Evolutionary conservation across 2,797 vertebrate species (phyloP).

Genomic region (Bryconaethiops microstoma): DNA sequence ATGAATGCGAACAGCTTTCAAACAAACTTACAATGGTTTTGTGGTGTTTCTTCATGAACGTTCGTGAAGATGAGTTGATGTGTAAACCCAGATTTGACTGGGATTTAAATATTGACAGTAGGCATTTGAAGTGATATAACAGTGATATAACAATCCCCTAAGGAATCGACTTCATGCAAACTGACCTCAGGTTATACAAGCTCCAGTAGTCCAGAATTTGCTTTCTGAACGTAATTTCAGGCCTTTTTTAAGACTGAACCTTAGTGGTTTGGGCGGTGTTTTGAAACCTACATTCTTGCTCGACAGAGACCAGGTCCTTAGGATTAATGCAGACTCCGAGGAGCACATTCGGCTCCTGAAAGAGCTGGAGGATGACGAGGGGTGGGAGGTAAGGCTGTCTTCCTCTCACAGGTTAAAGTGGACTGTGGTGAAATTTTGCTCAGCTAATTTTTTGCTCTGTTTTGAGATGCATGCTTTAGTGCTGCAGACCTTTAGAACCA

Average conservation of each 20-base stretch:
- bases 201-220: too few relatives aligned
- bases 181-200: too few relatives aligned
- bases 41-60: too few relatives aligned
- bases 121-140: too few relatives aligned
- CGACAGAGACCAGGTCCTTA: constrained; percentile 75
- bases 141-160: too few relatives aligned
- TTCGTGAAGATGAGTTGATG: too few relatives aligned
- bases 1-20: too few relatives aligned
- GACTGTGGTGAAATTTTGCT: background rate
- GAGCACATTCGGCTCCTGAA: constrained; percentile 70
- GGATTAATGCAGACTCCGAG: constrained; percentile 67
- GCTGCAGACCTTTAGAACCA: background rate
- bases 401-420: background rate
- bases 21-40: too few relatives aligned
- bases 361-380: constrained; percentile 63
- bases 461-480: background rate
- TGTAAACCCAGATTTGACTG: too few relatives aligned
- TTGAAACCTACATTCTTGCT: background rate
- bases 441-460: background rate
- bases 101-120: too few relatives aligned
- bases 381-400: constrained; percentile 58
- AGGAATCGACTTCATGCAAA: too few relatives aligned
- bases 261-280: background rate
- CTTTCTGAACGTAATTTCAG: too few relatives aligned
- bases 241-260: background rate